These are phyloP conservation scores for Drosophila histrio DNA, from an alignment of 2,888 invertebrate species.

Conservation along the genomic window DNA sequence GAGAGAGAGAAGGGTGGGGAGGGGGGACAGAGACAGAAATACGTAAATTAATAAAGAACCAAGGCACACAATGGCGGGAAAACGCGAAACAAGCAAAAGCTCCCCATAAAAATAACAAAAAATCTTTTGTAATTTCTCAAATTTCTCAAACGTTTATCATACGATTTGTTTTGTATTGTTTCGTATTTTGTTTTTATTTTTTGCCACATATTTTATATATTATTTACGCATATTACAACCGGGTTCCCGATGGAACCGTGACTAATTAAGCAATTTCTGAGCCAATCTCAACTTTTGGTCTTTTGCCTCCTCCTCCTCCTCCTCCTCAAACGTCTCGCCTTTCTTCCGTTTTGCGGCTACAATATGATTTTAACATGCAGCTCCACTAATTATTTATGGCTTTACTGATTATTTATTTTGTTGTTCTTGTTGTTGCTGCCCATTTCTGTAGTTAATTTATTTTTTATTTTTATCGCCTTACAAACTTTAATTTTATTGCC, in stretches of 20 bases:
- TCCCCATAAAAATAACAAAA: conserved; percentile 5
- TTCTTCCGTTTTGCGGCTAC: conserved; percentile 18
- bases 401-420: conserved; percentile 66
- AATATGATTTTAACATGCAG: conserved; percentile 37
- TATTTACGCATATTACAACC: conserved; percentile 69
- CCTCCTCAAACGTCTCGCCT: neutral
- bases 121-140: conserved; percentile 69
- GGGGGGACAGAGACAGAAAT: neutral
- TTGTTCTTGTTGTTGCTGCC: conserved; percentile 9
- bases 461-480: conserved; percentile 50
- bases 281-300: conserved; percentile 56
- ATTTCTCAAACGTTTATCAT: conserved; percentile 71
- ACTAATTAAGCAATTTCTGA: conserved; percentile 79
- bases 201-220: conserved; percentile 72
- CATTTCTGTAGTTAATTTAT: conserved; percentile 36
- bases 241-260: conserved; percentile 50
- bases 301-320: neutral
- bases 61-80: conserved; percentile 38
- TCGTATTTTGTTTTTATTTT: conserved; percentile 8
- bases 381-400: conserved; percentile 70
- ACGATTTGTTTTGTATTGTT: conserved; percentile 35
- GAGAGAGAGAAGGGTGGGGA: neutral
- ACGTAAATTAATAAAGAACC: conserved; percentile 61
- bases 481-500: conserved; percentile 54
- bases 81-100: conserved; percentile 29